Evolutionary conservation across 2,888 invertebrate genomes (phyloP).

Genomic region (Eulithis prunata): DNA sequence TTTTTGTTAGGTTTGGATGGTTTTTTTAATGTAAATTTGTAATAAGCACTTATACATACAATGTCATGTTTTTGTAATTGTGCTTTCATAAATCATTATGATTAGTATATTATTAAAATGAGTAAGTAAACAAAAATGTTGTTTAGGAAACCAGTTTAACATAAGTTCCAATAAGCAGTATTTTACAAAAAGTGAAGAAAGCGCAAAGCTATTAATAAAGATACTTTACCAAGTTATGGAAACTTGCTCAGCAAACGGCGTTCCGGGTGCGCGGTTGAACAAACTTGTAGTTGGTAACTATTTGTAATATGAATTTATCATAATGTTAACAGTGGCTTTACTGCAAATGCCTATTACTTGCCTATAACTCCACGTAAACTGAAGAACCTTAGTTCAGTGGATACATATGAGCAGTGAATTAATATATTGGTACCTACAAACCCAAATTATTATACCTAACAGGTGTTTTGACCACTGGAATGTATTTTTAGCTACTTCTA

Average conservation of each 20-base stretch:
- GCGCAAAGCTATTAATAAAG: constrained; percentile 78
- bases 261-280: constrained; percentile 74
- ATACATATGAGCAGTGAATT: neutral
- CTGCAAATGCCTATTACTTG: constrained; percentile 35
- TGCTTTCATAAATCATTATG: too few species aligned
- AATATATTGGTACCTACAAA: too few species aligned
- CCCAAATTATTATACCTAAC: too few species aligned
- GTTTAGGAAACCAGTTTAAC: constrained; percentile 13
- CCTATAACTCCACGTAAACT: constrained; percentile 19
- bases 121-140: too few species aligned
- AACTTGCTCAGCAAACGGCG: constrained; percentile 72
- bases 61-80: too few species aligned
- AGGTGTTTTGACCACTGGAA: too few species aligned
- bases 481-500: too few species aligned
- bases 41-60: too few species aligned
- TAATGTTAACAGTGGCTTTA: constrained; percentile 57
- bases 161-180: constrained; percentile 23
- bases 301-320: constrained; percentile 77
- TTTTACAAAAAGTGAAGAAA: constrained; percentile 54
- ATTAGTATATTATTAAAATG: too few species aligned
- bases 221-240: constrained; percentile 75
- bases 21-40: too few species aligned
- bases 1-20: too few species aligned
- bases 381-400: neutral
- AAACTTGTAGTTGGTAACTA: constrained; percentile 78